A percentile compares a stretch with the other conserved stretches of the same genome.
These are phyloP conservation scores for Sycophila texana DNA, from an alignment of 2,888 invertebrate genomes.

Conservation along the genomic window DNA sequence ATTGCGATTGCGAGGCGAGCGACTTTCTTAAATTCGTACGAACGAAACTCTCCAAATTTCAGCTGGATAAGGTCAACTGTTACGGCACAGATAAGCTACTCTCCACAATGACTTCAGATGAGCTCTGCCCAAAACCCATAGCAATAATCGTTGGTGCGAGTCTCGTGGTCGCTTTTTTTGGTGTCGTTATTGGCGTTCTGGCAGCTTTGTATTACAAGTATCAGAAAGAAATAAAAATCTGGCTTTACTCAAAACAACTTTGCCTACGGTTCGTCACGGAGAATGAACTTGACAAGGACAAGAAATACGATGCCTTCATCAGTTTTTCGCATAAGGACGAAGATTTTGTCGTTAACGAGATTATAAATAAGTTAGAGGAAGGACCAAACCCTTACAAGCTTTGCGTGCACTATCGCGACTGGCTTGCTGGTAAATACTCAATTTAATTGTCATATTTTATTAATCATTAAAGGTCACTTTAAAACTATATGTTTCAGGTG, in stretches of 20 bases:
- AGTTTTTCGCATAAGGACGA: conserved; percentile 88
- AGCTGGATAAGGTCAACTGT: conserved; percentile 38
- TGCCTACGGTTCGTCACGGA: conserved; percentile 82
- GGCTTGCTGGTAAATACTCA: conserved; percentile 81
- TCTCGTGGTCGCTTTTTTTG: conserved; percentile 72
- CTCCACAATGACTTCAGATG: conserved; percentile 46
- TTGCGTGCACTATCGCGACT: conserved; percentile 86
- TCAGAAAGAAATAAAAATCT: conserved; percentile 82
- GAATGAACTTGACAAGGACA: conserved; percentile 83
- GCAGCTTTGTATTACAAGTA: conserved; percentile 72
- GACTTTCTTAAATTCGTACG: conserved; percentile 79
- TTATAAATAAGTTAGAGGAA: conserved; percentile 82
- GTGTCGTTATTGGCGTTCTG: conserved; percentile 75
- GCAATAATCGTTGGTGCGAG: conserved; percentile 56
- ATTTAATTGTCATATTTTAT: too few relatives aligned
- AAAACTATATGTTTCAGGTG: conserved; percentile 75
- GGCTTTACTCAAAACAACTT: conserved; percentile 80
- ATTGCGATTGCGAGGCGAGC: conserved; percentile 82
- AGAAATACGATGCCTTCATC: conserved; percentile 86
- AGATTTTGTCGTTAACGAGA: conserved; percentile 81
- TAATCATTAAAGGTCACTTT: too few relatives aligned
- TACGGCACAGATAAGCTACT: conserved; percentile 6
- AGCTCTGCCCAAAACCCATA: conserved; percentile 47
- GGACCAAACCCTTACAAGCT: conserved; percentile 81
- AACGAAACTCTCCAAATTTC: conserved; percentile 61